Conservation (phyloP, 2,888 invertebrate genomes). For the Nowickia ferox region DNA sequence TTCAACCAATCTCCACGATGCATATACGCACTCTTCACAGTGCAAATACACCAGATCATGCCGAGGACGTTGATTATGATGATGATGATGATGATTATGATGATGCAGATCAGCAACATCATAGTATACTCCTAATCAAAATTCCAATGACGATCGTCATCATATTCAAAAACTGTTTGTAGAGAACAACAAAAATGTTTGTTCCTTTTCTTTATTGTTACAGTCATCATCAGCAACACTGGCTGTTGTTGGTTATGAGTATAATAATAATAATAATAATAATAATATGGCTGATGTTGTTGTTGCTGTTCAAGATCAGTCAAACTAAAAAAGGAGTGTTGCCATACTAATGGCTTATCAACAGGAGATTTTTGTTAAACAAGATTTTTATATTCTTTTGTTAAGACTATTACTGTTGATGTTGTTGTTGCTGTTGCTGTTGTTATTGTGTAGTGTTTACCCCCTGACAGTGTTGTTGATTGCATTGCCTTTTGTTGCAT, state of each 20-base stretch:
- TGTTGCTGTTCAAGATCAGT: slow-evolving; percentile 30
- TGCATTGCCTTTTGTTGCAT: slow-evolving; percentile 67
- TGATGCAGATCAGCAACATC: slow-evolving; percentile 15
- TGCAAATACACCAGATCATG: slow-evolving; percentile 34
- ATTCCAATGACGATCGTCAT: slow-evolving; percentile 45
- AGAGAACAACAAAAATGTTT: slow-evolving; percentile 1
- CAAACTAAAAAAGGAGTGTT: slow-evolving; percentile 67
- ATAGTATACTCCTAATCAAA: slow-evolving; percentile 41
- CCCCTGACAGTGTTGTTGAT: slow-evolving; percentile 68
- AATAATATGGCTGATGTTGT: not conserved
- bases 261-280: not conserved
- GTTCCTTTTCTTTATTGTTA: slow-evolving; percentile 13
- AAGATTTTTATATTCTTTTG: slow-evolving; percentile 56
- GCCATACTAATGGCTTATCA: slow-evolving; percentile 71
- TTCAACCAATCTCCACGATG: slow-evolving; percentile 29
- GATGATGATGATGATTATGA: slow-evolving; percentile 16
- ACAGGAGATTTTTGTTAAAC: slow-evolving; percentile 70
- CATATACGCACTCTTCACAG: not conserved
- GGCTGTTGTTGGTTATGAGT: not conserved
- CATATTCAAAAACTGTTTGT: slow-evolving; percentile 36
- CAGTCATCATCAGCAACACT: not conserved
- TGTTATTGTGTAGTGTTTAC: slow-evolving; percentile 49
- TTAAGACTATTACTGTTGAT: slow-evolving; percentile 20
- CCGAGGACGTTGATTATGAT: not conserved
- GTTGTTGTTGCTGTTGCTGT: slow-evolving; percentile 31